These are phyloP conservation scores for Drosophila mulleri DNA, from an alignment of 2,888 invertebrate species.

Conservation along the genomic window DNA sequence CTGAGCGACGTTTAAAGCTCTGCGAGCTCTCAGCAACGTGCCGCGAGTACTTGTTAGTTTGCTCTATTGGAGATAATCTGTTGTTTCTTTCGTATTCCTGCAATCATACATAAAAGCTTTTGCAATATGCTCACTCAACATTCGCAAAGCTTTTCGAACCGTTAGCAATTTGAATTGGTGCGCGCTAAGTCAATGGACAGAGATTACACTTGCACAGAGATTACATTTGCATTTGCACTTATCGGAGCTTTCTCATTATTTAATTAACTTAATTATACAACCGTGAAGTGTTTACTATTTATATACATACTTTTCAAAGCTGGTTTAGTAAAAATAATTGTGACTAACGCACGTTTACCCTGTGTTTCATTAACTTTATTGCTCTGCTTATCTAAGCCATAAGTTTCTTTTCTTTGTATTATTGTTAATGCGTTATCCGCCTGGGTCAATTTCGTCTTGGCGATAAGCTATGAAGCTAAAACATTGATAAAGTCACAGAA, in stretches of 20 bases:
- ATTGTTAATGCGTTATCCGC: conserved; percentile 6
- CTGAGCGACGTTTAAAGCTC: not conserved
- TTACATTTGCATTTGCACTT: not conserved
- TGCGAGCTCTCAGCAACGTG: conserved; percentile 17
- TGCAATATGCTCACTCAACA: conserved; percentile 1
- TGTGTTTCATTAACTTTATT: conserved; percentile 8
- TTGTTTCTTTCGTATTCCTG: not conserved
- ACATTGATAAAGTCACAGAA: not conserved
- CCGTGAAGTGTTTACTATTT: not conserved
- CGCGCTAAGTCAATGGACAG: not conserved
- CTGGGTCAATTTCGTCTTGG: conserved; percentile 9
- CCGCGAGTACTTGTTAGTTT: conserved; percentile 11
- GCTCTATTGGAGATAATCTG: not conserved
- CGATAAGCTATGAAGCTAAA: conserved; percentile 32
- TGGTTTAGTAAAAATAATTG: not conserved
- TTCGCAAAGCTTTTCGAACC: conserved; percentile 42
- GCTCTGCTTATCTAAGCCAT: conserved; percentile 21
- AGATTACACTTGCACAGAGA: not conserved
- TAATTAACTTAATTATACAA: not conserved
- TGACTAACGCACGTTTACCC: not conserved
- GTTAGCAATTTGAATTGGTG: conserved; percentile 45
- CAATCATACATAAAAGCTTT: conserved; percentile 22
- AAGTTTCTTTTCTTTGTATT: not conserved
- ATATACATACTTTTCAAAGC: not conserved
- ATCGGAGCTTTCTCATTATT: not conserved